Base-by-base conservation (phyloP, 2,113 vertebrate genomes). In the Hippocampus zosterae region DNA sequence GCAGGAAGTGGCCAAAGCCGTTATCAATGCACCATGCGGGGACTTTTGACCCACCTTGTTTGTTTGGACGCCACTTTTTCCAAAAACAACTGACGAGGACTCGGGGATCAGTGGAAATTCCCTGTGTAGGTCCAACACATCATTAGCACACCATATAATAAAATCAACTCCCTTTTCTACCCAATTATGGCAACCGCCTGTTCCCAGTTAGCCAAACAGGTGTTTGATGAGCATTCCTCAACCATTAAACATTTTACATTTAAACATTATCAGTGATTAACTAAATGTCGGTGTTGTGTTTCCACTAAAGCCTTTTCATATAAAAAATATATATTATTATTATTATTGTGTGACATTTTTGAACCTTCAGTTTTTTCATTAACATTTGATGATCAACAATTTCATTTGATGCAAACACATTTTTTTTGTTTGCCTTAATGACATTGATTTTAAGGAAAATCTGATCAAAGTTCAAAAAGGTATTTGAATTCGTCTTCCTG, bases 41-140 rank as follows among this genome's bases (percentile, higher is more conserved):
- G 57, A 33, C 27, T n/a, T 56, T 60, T 60, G 57, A 33, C 27
- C 57, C 29, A 60, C 16, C 57, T 60, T 60, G 27, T 60, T 60
- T 60, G 27, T 60, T 60, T 60, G 57, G 57, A 33, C 57, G 16
- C 16, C 57, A 60, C 57, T 33, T 33, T 60, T 60, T 60, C 57
- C 57, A 60, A 60, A 60, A 60, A 60, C 9, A 29, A 29, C 15
- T 29, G 16, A 60, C 2, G 27, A 13, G 56, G 25, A 27, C 23
- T 16, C n/a, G 56, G 27, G 57, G 27, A 16, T 60, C 27, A 33
- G 27, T 6, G 16, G 57, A 29, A 29, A 33, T 29, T 60, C 27
- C 27, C 13, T 33, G 57, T 60, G 5, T 18, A 13, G 27, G 7
- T 60, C 57, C 57, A 8, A 60, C 27, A 60, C 4, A 33, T 60